Base-by-base conservation (phyloP, 2,113 vertebrate genomes). In the Lynx canadensis region DNA sequence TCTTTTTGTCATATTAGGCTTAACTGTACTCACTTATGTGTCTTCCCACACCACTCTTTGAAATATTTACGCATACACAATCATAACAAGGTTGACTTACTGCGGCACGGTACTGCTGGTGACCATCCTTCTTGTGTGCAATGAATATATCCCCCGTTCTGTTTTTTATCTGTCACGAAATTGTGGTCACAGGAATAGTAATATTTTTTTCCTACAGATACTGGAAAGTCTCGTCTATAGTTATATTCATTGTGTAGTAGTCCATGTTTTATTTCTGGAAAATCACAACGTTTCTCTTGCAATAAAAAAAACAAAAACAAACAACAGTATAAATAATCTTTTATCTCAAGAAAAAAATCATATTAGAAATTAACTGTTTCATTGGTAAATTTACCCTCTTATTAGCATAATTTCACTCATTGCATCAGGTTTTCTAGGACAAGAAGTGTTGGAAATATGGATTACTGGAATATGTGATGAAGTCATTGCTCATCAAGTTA, bases 181-280 rank as follows among this genome's bases (percentile, higher is more conserved):
- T 38, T 4, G 0, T 0, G 0, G 0, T 2, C 0, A 89, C 98
- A 99, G 0, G 0, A 0, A 84, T 98, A 99, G 2, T 1, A 0
- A n/a, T 0, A 10, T 0, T 0, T 0, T 29, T 68, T 10, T 57
- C 95, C 96, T 80, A 85, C 0, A 0, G 0, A 0, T 73, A 0
- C 86, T 16, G 97, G 97, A 55, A 98, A 98, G 41, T 93, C 89
- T 29, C 0, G 0, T 80, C 1, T 89, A 5, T 48, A 1, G 0
- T 0, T 0, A 0, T 0, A 0, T 57, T 0, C 60, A 1, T 0
- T 0, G 14, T 0, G 0, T 10, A 98, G 11, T 0, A 0, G 0
- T 48, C 98, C 98, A 48, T 99, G 98, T 92, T 98, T 97, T 95
- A 99, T 97, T 41, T 1, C 0, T 82, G 97, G 97, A 80, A 92